A percentile compares a stretch with the other conserved stretches of the same genome.
Conservation (phyloP, 2,888 invertebrate species). For the Bombylius major region DNA sequence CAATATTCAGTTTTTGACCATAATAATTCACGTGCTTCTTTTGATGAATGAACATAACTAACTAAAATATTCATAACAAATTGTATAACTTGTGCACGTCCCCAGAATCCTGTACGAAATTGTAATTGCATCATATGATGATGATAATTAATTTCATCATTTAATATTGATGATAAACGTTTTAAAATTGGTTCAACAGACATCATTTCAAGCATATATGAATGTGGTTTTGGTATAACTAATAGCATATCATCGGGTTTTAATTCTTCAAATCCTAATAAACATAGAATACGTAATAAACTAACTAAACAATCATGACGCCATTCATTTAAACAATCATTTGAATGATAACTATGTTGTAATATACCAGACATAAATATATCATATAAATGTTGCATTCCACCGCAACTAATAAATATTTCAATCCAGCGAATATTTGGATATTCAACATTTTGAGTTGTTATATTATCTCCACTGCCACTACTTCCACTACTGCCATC, state of each 20-base stretch:
- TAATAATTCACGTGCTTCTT: constrained; percentile 59
- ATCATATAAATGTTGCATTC: constrained; percentile 74
- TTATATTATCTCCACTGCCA: constrained; percentile 9
- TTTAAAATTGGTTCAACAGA: constrained; percentile 71
- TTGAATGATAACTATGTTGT: constrained; percentile 62
- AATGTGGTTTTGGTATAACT: constrained; percentile 48
- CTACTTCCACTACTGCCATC: too few species aligned
- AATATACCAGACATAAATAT: constrained; percentile 80
- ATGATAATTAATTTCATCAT: constrained; percentile 62
- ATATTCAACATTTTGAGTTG: constrained; percentile 8
- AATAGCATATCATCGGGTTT: constrained; percentile 41
- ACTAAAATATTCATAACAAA: constrained; percentile 86
- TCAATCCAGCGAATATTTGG: constrained; percentile 50
- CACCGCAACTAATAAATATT: constrained; percentile 75
- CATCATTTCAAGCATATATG: constrained; percentile 63
- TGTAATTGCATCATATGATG: constrained; percentile 56
- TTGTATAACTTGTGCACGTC: constrained; percentile 82
- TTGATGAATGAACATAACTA: constrained; percentile 83
- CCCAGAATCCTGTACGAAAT: constrained; percentile 87
- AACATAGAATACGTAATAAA: constrained; percentile 70
- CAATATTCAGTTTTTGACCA: constrained; percentile 64
- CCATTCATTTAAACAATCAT: constrained; percentile 55
- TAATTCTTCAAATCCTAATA: constrained; percentile 58
- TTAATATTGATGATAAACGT: constrained; percentile 72
- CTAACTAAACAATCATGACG: constrained; percentile 87